Percentiles rank a stretch among this genome's conserved stretches.
phyloP scores from a whole-genome alignment of 2,888 invertebrate genomes.

The Lysandra bellargus region DNA sequence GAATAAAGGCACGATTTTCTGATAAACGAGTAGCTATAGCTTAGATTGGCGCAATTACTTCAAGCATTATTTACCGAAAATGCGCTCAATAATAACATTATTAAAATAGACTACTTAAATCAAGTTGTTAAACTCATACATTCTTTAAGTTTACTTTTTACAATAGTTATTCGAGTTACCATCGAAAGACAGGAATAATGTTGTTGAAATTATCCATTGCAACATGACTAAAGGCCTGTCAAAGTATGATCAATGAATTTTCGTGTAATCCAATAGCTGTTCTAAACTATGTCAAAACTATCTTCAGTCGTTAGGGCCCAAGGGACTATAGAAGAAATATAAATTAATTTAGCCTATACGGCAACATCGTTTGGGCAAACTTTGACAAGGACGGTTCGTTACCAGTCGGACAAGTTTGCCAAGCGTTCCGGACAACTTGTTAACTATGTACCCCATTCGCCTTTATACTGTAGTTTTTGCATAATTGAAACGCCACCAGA shows the following conservation, averaged over 20 bases:
- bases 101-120: too few species aligned
- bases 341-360: slow-evolving; percentile 18
- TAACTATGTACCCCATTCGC: slow-evolving; percentile 41
- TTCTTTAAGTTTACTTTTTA: too few species aligned
- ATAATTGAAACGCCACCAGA: slow-evolving; percentile 15
- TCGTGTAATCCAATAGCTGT: not conserved
- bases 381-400: slow-evolving; percentile 51
- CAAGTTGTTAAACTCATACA: too few species aligned
- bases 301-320: slow-evolving; percentile 2
- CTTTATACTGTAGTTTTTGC: slow-evolving; percentile 26
- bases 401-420: slow-evolving; percentile 45
- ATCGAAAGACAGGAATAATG: too few species aligned
- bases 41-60: too few species aligned
- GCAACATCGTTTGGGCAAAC: slow-evolving; percentile 35
- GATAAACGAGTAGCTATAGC: too few species aligned
- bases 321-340: slow-evolving; percentile 11
- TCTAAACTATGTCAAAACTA: slow-evolving; percentile 4
- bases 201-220: not conserved
- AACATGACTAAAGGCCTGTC: not conserved
- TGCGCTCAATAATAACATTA: too few species aligned
- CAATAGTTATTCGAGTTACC: too few species aligned
- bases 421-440: slow-evolving; percentile 45
- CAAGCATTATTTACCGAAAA: too few species aligned
- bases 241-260: not conserved
- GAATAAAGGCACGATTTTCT: too few species aligned